These are phyloP conservation scores for Ptilodon capucinus DNA, from an alignment of 2,888 invertebrate genomes.

Conservation along the genomic window DNA sequence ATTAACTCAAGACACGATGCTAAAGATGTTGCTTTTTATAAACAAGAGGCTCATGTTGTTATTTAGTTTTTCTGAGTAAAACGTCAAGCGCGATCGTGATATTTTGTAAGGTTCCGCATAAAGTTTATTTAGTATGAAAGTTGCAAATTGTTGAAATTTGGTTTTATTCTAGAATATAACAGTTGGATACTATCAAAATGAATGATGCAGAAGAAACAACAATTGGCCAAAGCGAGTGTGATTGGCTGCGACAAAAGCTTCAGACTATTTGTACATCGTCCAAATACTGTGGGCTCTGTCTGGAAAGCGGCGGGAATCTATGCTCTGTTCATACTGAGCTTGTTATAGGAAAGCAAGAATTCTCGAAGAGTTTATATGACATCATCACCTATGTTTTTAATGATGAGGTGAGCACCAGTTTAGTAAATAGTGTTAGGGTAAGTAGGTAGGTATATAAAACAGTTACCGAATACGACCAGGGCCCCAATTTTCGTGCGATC, in stretches of 20 bases:
- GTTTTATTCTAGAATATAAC: not conserved
- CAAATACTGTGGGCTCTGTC: constrained; percentile 48
- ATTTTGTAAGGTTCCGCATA: not conserved
- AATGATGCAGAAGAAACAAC: not conserved
- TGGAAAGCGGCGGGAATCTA: constrained; percentile 34
- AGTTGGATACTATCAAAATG: not conserved
- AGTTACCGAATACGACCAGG: not conserved
- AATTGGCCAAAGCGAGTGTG: constrained; percentile 7
- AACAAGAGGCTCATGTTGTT: too few relatives aligned
- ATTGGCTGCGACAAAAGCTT: constrained; percentile 45
- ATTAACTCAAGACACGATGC: too few relatives aligned
- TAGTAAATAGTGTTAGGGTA: not conserved
- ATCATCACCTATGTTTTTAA: constrained; percentile 48
- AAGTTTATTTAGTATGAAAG: not conserved
- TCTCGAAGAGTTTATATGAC: constrained; percentile 40
- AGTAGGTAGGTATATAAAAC: not conserved
- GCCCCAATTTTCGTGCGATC: too few relatives aligned
- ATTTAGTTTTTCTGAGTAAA: not conserved
- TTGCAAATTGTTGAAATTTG: not conserved
- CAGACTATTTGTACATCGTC: constrained; percentile 32
- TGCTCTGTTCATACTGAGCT: constrained; percentile 39
- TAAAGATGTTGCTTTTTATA: too few relatives aligned
- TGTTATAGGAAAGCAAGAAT: constrained; percentile 33
- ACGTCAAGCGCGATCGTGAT: not conserved
- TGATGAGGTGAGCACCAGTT: constrained; percentile 49